A percentile compares a stretch with the other conserved stretches of the same genome.
Evolutionary conservation across 2,113 vertebrate species (phyloP).

Genomic region (Trachemys scripta): DNA sequence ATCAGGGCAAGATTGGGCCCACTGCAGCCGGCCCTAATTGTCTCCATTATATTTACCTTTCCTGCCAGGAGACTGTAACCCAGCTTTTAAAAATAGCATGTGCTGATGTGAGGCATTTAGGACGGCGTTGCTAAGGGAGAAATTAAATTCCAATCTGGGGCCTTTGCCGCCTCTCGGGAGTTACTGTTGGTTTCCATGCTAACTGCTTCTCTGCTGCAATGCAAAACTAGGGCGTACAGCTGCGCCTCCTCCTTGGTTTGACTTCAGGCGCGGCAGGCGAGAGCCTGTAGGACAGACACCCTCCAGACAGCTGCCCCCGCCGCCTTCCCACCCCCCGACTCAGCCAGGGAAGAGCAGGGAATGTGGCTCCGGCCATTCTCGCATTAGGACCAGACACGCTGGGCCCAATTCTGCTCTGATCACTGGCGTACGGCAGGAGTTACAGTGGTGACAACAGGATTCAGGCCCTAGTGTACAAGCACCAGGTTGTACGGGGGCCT

Average conservation of each 20-base stretch:
- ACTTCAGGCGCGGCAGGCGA: not conserved
- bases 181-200: slow-evolving; percentile 30
- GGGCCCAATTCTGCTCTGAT: not conserved
- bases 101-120: not conserved
- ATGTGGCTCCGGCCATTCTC: not conserved
- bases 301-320: no score
- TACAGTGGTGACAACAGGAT: not conserved
- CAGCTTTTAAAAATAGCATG: slow-evolving; percentile 21
- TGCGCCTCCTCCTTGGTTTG: not conserved
- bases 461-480: not conserved
- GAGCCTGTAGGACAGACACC: no score
- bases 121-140: slow-evolving; percentile 43
- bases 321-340: not conserved
- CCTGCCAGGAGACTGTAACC: not conserved
- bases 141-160: slow-evolving; percentile 30
- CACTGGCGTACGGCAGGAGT: not conserved
- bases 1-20: not conserved
- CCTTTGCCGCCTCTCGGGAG: slow-evolving; percentile 9
- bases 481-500: not conserved
- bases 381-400: not conserved
- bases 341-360: not conserved
- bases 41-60: not conserved
- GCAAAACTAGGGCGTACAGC: slow-evolving; percentile 16
- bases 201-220: slow-evolving; percentile 14
- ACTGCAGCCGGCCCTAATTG: not conserved